These are phyloP conservation scores for Ophiodon elongatus DNA, from an alignment of 2,113 vertebrate genomes.

Conservation along the genomic window DNA sequence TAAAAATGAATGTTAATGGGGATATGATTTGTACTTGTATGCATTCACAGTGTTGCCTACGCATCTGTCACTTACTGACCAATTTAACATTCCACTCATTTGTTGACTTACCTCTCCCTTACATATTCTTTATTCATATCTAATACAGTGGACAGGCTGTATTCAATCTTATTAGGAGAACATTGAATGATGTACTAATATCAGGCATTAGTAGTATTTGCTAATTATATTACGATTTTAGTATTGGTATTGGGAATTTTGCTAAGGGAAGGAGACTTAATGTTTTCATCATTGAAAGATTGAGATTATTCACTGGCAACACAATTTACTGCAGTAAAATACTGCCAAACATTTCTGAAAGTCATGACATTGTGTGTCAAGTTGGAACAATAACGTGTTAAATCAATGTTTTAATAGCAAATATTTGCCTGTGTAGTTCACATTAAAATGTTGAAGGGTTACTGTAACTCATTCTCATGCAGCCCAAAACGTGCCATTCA, in stretches of 20 bases:
- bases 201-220: slow-evolving; percentile 1
- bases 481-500: background rate
- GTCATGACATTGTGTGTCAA: background rate
- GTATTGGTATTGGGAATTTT: slow-evolving; percentile 5
- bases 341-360: background rate
- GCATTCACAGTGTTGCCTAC: slow-evolving; percentile 69
- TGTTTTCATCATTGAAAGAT: background rate
- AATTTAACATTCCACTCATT: slow-evolving; percentile 45
- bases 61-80: slow-evolving; percentile 16
- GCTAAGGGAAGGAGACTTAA: slow-evolving; percentile 27
- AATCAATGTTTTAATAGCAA: background rate
- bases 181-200: background rate
- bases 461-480: background rate
- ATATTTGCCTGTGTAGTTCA: background rate
- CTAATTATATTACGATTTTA: background rate
- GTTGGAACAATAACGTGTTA: background rate
- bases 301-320: slow-evolving; percentile 13
- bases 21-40: slow-evolving; percentile 48
- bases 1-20: slow-evolving; percentile 45
- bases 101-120: slow-evolving; percentile 16
- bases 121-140: background rate
- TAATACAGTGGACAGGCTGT: background rate
- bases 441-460: background rate
- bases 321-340: background rate
- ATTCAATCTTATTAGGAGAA: background rate